These are phyloP conservation scores for Pristionchus mayeri DNA, from an alignment of 2,888 invertebrate species.

Conservation along the genomic window DNA sequence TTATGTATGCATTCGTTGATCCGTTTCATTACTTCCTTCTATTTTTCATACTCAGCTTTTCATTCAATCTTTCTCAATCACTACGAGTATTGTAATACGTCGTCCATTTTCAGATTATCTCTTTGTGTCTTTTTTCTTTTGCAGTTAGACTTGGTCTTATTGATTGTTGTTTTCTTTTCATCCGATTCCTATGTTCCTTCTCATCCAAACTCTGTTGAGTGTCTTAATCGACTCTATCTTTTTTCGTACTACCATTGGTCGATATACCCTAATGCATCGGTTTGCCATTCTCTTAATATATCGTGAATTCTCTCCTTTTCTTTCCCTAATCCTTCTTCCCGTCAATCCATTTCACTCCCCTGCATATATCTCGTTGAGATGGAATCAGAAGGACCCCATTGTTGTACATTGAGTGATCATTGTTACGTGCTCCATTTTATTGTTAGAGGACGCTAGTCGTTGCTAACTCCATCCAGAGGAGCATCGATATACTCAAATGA, in stretches of 20 bases:
- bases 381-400: not conserved
- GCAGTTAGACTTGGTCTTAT: not conserved
- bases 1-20: slow-evolving; percentile 35
- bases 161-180: slow-evolving; percentile 4
- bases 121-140: not conserved
- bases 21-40: not conserved
- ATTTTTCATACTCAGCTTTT: slow-evolving; percentile 29
- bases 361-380: not conserved
- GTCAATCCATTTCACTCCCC: not conserved
- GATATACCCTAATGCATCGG: not conserved
- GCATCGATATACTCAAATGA: not conserved
- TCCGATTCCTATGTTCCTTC: not conserved
- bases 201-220: not conserved
- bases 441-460: slow-evolving; percentile 45
- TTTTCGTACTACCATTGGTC: not conserved
- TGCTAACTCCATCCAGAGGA: not conserved
- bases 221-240: slow-evolving; percentile 13
- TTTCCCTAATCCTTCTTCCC: not conserved
- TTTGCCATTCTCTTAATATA: not conserved
- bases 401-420: slow-evolving; percentile 48
- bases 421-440: slow-evolving; percentile 19
- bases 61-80: slow-evolving; percentile 21
- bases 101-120: not conserved
- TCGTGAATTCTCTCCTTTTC: not conserved
- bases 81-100: slow-evolving; percentile 16